Conservation (phyloP, 2,888 invertebrate genomes). For the Eupithecia abbreviata region DNA sequence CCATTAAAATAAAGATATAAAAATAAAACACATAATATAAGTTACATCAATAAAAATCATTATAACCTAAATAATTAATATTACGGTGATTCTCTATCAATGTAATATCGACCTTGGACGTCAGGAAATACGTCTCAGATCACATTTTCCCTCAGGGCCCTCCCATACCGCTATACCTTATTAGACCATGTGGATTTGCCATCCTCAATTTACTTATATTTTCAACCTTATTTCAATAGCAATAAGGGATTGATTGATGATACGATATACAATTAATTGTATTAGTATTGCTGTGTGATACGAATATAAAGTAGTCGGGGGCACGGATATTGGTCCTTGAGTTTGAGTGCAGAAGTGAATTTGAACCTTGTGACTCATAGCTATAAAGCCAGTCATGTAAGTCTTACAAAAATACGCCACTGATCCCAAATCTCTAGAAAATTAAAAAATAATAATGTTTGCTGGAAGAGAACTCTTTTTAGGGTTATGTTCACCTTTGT, state of each 20-base stretch:
- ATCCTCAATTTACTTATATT: constrained; percentile 18
- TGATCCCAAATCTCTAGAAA: background rate
- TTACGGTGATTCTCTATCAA: background rate
- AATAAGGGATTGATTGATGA: constrained; percentile 46
- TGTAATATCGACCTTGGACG: constrained; percentile 37
- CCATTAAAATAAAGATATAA: too few relatives aligned
- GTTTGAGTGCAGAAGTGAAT: background rate
- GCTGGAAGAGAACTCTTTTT: too few relatives aligned
- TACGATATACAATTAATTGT: constrained; percentile 77
- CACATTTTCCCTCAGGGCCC: constrained; percentile 42
- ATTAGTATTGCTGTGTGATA: constrained; percentile 72
- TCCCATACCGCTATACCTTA: constrained; percentile 39
- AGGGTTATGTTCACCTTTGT: too few relatives aligned
- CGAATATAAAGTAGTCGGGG: constrained; percentile 54
- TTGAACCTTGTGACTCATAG: background rate
- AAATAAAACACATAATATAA: too few relatives aligned
- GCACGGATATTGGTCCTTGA: constrained; percentile 7
- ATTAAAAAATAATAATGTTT: background rate
- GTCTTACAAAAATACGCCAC: background rate
- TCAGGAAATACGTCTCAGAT: constrained; percentile 34
- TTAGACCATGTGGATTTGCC: constrained; percentile 37
- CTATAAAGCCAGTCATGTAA: background rate
- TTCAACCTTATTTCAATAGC: constrained; percentile 20
- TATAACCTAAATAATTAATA: background rate
- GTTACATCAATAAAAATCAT: background rate